Evolutionary conservation across 2,888 invertebrate species (phyloP), one percentile per base, ranked within the genome.

Genomic region (Clepsis dumicolana): DNA sequence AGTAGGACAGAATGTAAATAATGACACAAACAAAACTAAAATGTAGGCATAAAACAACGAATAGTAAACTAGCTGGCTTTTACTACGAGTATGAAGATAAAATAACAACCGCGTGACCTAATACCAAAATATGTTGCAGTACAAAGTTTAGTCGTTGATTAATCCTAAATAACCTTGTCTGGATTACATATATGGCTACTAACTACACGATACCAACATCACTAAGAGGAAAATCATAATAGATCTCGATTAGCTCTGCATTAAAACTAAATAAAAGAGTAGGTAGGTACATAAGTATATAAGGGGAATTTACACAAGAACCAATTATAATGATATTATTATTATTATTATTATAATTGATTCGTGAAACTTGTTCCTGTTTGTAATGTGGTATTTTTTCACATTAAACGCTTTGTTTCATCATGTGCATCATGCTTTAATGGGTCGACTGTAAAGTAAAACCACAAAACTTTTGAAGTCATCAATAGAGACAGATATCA

Each of bases 51-150:
- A 21, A 18, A 14, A 48, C 50, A 21, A 32, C 25, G 50, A n/a
- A 63, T 27, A 57, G 50, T 29, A 57, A 57, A 57, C 18, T 35
- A 50, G 48, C 18, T 48, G 12, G 21, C 21, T 8, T 48, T 21
- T 21, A 4, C 48, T 48, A 21, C 48, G 48, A 21, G 21, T 48
- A 21, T 21, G 48, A 21, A 21, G n/a, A 48, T 48, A 21, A 48
- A 18, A 21, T 48, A 1, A 48, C 21, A 48, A 21, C 48, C 48
- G 21, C 21, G 12, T 48, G 48, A 48, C 48, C 21, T 21, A 8
- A 48, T 21, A 12, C 12, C 21, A 21, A 21, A 12, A 48, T 12
- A 4, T 12, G 10, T 21, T 21, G 21, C 48, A 48, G 21, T 14
- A 44, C 18, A 18, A 8, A 7, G 8, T 16, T 16, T 7, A 7